Conservation (phyloP, 2,888 invertebrate genomes). For the Cryptosula pallasiana region DNA sequence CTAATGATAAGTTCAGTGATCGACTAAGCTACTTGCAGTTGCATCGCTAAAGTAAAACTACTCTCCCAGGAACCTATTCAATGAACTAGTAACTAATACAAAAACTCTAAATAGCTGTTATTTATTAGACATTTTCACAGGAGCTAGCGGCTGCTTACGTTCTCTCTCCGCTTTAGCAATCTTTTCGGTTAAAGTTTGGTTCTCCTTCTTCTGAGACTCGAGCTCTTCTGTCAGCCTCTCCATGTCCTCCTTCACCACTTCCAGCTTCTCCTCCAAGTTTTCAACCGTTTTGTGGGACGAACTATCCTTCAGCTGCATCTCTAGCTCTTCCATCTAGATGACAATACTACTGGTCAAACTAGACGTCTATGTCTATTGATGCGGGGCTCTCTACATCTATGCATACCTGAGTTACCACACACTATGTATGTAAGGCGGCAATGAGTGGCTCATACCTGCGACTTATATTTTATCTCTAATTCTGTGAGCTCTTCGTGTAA, state of each 20-base stretch:
- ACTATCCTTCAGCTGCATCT: slow-evolving; percentile 16
- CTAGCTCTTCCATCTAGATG: background rate
- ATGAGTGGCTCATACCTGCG: background rate
- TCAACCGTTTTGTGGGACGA: background rate
- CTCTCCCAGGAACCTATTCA: no score
- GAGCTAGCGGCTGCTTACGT: background rate
- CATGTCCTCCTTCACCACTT: slow-evolving; percentile 7
- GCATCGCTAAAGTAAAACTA: no score
- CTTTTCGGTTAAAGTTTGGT: background rate
- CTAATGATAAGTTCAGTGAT: no score
- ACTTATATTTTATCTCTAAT: background rate
- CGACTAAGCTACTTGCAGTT: no score
- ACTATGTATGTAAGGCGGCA: no score
- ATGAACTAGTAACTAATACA: no score
- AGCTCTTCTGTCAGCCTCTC: background rate
- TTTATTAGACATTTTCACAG: no score
- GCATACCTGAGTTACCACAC: no score
- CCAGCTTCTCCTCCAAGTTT: slow-evolving; percentile 10
- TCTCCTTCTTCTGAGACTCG: background rate
- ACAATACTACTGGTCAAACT: no score
- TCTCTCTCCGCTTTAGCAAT: background rate
- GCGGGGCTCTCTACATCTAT: no score
- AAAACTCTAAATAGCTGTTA: no score
- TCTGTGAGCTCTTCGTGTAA: background rate
- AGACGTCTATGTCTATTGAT: no score